Evolutionary conservation across 2,888 invertebrate species (phyloP), one percentile per base, ranked within the genome.

Genomic region (Girardia tigrina): DNA sequence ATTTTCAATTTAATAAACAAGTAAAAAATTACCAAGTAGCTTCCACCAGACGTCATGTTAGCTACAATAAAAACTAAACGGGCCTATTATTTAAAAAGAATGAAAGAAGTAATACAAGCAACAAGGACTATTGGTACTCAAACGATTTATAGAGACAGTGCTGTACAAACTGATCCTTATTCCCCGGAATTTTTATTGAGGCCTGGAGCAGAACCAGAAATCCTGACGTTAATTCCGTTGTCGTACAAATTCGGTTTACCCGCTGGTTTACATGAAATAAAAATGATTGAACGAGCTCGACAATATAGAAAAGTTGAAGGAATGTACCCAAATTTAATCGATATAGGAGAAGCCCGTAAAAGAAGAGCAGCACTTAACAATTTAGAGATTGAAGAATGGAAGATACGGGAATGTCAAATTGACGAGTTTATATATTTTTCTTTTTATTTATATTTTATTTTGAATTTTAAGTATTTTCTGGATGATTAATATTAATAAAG

Each of bases 341-440:
- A 28, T 28, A 29, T 27, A 12, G 71, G 8, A 4, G 83, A 83
- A 80, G 87, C 88, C 79, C 87, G 88, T 81, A 88, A 88, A 80
- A 85, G 89, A 1, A 86, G 87, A 16, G 85, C 85, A n/a, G 88
- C 91, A 80, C 87, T 91, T 78, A 88, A 88, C 72, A 89, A 90
- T 16, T 87, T 92, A 78, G 91, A 91, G 83, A 87, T 89, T 77
- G 89, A 90, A 79, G 89, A 91, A 81, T 92, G 91, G 91, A 87
- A 89, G 12, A 89, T 90, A 75, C 87, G 91, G 77, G 91, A 92
- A 81, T 88, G 89, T 78, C 90, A 89, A 80, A 83, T 83, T 76
- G 83, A 84, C 80, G 82, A 82, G 83, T 83, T n/a, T n/a, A n/a
- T n/a, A n/a, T n/a, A n/a, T n/a, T n/a, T n/a, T n/a, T n/a, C n/a